phyloP scores from a whole-genome alignment of 2,113 vertebrate species.

The Dicerorhinus sumatrensis region DNA sequence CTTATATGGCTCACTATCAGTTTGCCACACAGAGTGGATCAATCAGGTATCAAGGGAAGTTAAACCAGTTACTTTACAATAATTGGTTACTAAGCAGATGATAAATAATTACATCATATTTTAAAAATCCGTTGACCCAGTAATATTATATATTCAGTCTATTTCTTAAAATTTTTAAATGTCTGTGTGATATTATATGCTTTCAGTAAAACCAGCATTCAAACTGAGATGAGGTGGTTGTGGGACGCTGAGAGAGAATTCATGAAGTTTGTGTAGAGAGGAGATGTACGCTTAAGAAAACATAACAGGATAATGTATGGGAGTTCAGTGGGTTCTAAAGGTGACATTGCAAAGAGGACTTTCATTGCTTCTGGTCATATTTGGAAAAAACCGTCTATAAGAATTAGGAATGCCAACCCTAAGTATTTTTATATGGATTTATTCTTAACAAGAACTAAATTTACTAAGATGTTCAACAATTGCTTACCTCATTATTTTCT shows the following conservation, averaged over 20 bases:
- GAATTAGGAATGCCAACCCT: neutral
- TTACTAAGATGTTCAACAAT: neutral
- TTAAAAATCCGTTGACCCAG: neutral
- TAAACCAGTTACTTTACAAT: neutral
- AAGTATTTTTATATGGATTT: neutral
- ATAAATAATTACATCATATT: neutral
- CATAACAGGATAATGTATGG: neutral
- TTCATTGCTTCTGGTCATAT: neutral
- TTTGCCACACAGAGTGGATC: neutral
- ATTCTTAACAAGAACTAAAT: neutral
- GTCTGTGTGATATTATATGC: neutral
- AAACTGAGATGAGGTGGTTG: neutral
- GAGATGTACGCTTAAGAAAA: neutral
- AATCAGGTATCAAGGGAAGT: neutral
- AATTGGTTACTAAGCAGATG: neutral
- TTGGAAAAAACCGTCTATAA: neutral
- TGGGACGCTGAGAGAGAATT: neutral
- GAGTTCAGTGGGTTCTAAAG: neutral
- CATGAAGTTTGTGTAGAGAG: neutral
- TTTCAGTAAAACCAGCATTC: neutral
- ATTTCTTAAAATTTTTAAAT: neutral
- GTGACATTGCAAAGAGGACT: neutral
- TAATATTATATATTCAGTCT: neutral
- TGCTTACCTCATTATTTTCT: neutral
- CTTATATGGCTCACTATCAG: neutral